Evolutionary conservation across 2,797 vertebrate species (phyloP).

Genomic region (Bradypodion pumilum): DNA sequence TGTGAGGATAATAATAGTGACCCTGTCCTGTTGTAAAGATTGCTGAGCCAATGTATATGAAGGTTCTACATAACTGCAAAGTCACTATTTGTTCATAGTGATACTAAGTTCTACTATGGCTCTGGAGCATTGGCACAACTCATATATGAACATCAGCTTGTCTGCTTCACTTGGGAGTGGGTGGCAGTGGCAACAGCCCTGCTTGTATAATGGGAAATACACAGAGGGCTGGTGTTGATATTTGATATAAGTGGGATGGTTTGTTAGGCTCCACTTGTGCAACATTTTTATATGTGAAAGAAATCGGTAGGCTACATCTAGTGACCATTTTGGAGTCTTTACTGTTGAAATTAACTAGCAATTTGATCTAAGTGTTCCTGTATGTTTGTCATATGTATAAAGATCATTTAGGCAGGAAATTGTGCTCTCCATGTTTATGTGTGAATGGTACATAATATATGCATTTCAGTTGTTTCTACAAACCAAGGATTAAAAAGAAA

Average conservation of each 20-base stretch:
- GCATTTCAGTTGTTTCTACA: conserved; percentile 31
- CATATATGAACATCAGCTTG: not conserved
- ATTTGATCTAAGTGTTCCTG: not conserved
- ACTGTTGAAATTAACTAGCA: not conserved
- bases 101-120: not conserved
- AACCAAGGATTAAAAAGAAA: conserved; percentile 16
- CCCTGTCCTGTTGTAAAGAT: not conserved
- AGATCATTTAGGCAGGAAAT: conserved; percentile 23
- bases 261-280: not conserved
- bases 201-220: not conserved
- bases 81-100: not conserved
- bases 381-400: conserved; percentile 28
- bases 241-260: not conserved
- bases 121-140: not conserved
- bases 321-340: conserved; percentile 1
- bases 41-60: not conserved
- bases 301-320: not conserved
- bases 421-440: not conserved
- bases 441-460: not conserved
- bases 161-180: not conserved
- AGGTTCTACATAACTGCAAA: not conserved
- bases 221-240: not conserved
- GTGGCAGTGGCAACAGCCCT: too few relatives aligned
- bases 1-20: not conserved
- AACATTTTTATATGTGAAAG: not conserved